phyloP scores from a whole-genome alignment of 2,888 invertebrate genomes.

The Tillus elongatus region DNA sequence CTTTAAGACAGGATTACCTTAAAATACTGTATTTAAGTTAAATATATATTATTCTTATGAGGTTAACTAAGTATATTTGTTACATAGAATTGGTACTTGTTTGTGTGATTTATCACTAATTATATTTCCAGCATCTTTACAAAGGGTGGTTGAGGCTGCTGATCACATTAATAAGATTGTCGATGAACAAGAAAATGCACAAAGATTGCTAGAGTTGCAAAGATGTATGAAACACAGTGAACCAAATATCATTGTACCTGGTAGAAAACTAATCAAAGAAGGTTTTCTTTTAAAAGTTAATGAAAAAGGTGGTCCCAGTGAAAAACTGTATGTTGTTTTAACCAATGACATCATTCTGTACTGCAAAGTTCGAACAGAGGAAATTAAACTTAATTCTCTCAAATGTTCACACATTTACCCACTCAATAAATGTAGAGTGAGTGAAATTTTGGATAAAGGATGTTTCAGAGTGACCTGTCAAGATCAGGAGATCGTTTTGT shows the following conservation, averaged over 20 bases:
- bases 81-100: no score
- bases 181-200: slow-evolving; percentile 63
- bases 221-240: slow-evolving; percentile 51
- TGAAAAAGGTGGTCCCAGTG: slow-evolving; percentile 40
- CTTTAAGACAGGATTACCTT: no score
- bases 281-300: slow-evolving; percentile 53
- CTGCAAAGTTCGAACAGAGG: slow-evolving; percentile 54
- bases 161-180: slow-evolving; percentile 64
- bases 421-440: slow-evolving; percentile 58
- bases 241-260: slow-evolving; percentile 58
- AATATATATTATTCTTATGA: no score
- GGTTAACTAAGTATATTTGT: no score
- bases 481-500: slow-evolving; percentile 49
- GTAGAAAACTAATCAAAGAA: slow-evolving; percentile 60
- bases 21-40: no score
- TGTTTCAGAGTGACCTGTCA: slow-evolving; percentile 54
- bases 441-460: slow-evolving; percentile 49
- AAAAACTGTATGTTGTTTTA: slow-evolving; percentile 57
- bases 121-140: slow-evolving; percentile 50
- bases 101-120: no score
- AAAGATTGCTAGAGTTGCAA: slow-evolving; percentile 58
- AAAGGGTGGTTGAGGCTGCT: slow-evolving; percentile 58
- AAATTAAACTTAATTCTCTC: slow-evolving; percentile 50
- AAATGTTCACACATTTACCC: slow-evolving; percentile 61
- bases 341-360: slow-evolving; percentile 67